Base-by-base conservation (phyloP, 2,113 vertebrate genomes). In the Megalops atlanticus region DNA sequence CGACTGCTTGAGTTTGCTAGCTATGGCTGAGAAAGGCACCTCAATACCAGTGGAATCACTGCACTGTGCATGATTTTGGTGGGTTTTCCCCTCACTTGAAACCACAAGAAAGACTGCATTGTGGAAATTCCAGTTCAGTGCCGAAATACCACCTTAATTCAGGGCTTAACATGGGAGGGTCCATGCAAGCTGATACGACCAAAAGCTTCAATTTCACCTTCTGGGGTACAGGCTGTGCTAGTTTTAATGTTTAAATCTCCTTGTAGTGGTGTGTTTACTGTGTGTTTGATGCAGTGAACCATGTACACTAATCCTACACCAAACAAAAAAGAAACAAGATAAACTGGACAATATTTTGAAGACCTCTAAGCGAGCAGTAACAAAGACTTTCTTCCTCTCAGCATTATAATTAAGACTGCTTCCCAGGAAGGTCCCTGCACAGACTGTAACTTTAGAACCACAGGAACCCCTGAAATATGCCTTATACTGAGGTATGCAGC, bases 81-180 rank as follows among this genome's bases (percentile, higher is more conserved):
- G n/a, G 43, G 7, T 64, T n/a, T 8, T 2, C 4, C 6, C 58
- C n/a, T 27, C 58, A 64, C 31, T 64, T n/a, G 31, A n/a, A 11
- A 64, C n/a, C n/a, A 10, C 58, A 64, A n/a, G 58, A 64, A 64
- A 64, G 58, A 64, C 21, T 2, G 58, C 24, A 64, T 64, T 64
- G 52, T 58, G 21, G 18, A 58, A 58, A 58, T 58, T 64, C 58
- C 27, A 64, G 58, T 64, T 27, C n/a, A n/a, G n/a, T n/a, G 31
- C n/a, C 11, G n/a, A 64, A 64, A 64, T 64, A 64, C 31, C n/a
- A 64, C n/a, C 24, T 64, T 64, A 64, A 64, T 64, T 64, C 24
- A 64, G 58, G n/a, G 58, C 58, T 64, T 64, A 64, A 64, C 58
- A 31, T 64, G 31, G 58, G n/a, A 64, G 58, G 58, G 58, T 64